These are phyloP conservation scores for Drosophila anomalipes DNA, from an alignment of 2,888 invertebrate species.

Conservation along the genomic window DNA sequence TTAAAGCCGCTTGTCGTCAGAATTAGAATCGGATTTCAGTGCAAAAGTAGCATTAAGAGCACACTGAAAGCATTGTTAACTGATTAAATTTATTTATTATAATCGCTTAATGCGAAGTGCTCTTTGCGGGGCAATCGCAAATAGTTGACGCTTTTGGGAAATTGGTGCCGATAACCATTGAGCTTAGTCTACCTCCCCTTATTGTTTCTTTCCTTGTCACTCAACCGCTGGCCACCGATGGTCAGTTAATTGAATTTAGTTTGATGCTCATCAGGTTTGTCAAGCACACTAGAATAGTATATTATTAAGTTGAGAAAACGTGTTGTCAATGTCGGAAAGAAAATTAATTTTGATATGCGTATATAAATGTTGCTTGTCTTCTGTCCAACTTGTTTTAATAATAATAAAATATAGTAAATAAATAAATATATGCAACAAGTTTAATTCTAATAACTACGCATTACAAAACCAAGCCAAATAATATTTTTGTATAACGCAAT, in stretches of 20 bases:
- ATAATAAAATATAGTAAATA: background rate
- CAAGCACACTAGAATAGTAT: background rate
- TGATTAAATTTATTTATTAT: constrained; percentile 67
- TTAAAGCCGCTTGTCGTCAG: constrained; percentile 50
- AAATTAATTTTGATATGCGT: background rate
- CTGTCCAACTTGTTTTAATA: background rate
- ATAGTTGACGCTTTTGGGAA: constrained; percentile 18
- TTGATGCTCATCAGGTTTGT: constrained; percentile 48
- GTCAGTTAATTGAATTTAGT: constrained; percentile 53
- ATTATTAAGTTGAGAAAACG: background rate
- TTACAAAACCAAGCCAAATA: background rate
- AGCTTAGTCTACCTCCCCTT: background rate
- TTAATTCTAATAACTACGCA: background rate
- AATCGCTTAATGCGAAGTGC: constrained; percentile 37
- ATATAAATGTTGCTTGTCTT: background rate
- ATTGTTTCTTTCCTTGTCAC: background rate
- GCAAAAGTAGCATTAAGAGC: constrained; percentile 36
- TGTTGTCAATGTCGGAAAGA: background rate
- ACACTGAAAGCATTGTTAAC: constrained; percentile 43
- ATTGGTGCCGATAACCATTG: constrained; percentile 6
- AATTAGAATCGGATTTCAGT: constrained; percentile 29
- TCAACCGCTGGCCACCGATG: constrained; percentile 20
- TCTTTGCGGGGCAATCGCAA: constrained; percentile 45
- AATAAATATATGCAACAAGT: background rate
- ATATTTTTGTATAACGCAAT: background rate